Evolutionary conservation across 2,888 invertebrate species (phyloP).

Genomic region (Neuroscelio doddi): DNA sequence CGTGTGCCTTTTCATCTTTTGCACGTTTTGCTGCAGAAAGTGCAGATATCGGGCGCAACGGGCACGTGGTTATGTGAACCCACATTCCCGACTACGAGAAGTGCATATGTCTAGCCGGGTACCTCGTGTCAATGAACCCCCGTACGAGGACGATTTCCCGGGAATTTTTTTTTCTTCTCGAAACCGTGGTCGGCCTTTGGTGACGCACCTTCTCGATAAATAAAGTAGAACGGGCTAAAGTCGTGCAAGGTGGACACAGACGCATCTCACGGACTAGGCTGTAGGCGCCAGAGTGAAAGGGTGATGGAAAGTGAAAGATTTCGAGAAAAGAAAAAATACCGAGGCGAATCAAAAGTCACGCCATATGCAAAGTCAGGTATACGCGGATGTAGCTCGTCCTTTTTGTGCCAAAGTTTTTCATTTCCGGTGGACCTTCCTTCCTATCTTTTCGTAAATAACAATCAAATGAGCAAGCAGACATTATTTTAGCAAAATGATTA

Average conservation of each 20-base stretch:
- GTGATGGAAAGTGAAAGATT: slow-evolving; percentile 45
- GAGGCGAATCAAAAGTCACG: slow-evolving; percentile 37
- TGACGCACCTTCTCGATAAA: slow-evolving; percentile 8
- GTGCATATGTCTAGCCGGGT: slow-evolving; percentile 13
- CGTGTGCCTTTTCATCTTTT: too few relatives aligned
- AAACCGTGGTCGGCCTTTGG: too few relatives aligned
- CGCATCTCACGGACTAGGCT: slow-evolving; percentile 32
- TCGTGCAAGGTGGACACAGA: slow-evolving; percentile 8
- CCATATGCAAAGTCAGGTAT: slow-evolving; percentile 8
- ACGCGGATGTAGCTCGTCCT: too few relatives aligned
- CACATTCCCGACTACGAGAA: slow-evolving; percentile 39
- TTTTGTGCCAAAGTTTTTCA: too few relatives aligned
- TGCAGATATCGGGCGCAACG: too few relatives aligned
- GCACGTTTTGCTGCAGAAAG: too few relatives aligned
- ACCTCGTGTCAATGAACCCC: slow-evolving; percentile 35
- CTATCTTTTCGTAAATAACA: too few relatives aligned
- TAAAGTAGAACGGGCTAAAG: slow-evolving; percentile 12
- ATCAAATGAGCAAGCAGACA: too few relatives aligned
- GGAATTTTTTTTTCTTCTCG: neutral
- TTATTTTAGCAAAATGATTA: too few relatives aligned
- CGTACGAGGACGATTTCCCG: slow-evolving; percentile 35
- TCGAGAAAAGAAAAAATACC: slow-evolving; percentile 41
- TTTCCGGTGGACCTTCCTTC: too few relatives aligned
- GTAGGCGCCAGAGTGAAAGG: slow-evolving; percentile 38
- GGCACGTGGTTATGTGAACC: slow-evolving; percentile 47